Percentiles rank a stretch among this genome's conserved stretches.
Evolutionary conservation across 2,797 vertebrate species (phyloP).

Genomic region (Sebastes paucispinis): DNA sequence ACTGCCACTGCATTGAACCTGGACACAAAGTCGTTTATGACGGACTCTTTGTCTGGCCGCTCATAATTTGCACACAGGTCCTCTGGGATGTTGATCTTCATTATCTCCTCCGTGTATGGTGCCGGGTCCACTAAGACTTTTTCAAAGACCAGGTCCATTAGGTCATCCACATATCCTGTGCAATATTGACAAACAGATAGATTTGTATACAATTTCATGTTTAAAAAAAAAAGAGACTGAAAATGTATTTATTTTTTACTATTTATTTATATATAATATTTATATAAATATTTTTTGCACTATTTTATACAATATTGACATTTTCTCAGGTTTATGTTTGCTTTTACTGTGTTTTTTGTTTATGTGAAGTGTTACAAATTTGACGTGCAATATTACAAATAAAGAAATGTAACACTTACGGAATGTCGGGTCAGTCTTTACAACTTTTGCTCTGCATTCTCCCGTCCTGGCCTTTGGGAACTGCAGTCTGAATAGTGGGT

Average conservation of each 20-base stretch:
- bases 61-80: not conserved
- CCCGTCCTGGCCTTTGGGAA: no score
- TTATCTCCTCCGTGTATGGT: not conserved
- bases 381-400: not conserved
- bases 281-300: no score
- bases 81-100: not conserved
- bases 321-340: not conserved
- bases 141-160: not conserved
- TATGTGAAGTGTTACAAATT: not conserved
- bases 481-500: not conserved
- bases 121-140: not conserved
- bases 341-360: not conserved
- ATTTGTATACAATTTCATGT: no score
- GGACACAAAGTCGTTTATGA: not conserved
- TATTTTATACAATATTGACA: not conserved
- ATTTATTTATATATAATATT: not conserved
- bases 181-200: no score
- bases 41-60: not conserved
- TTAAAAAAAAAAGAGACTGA: not conserved
- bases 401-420: not conserved
- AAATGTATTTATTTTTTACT: not conserved
- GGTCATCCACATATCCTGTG: not conserved
- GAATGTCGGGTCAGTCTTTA: not conserved
- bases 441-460: not conserved
- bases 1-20: not conserved